phyloP scores from a whole-genome alignment of 2,888 invertebrate species.

The Coelopa pilipes region DNA sequence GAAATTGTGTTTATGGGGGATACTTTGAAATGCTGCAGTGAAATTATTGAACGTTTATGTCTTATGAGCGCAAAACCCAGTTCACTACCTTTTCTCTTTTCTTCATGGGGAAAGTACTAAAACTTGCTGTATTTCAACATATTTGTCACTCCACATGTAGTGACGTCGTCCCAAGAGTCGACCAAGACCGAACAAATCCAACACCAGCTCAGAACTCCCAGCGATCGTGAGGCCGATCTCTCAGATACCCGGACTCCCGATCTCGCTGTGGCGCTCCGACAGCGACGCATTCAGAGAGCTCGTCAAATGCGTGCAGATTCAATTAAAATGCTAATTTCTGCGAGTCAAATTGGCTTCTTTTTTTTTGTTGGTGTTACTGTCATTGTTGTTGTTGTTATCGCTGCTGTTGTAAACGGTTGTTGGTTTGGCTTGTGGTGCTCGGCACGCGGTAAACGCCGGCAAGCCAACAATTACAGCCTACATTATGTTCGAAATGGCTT shows the following conservation, averaged over 20 bases:
- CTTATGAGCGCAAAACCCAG: neutral
- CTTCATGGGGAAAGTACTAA: neutral
- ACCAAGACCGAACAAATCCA: neutral
- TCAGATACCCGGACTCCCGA: neutral
- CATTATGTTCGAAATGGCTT: neutral
- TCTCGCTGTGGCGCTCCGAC: slow-evolving; percentile 4
- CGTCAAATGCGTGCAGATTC: slow-evolving; percentile 57
- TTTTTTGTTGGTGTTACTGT: neutral
- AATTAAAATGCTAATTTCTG: slow-evolving; percentile 61
- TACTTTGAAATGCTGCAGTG: neutral
- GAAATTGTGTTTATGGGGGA: neutral
- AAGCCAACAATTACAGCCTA: slow-evolving; percentile 28
- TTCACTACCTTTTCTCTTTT: neutral
- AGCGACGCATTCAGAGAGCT: slow-evolving; percentile 14
- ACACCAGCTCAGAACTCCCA: slow-evolving; percentile 7
- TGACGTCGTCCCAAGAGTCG: neutral
- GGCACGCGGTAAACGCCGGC: neutral
- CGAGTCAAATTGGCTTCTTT: slow-evolving; percentile 5
- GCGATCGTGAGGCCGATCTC: no score
- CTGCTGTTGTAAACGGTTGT: no score
- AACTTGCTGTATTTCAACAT: no score
- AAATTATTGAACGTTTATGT: neutral
- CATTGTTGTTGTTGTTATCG: no score
- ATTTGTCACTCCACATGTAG: neutral
- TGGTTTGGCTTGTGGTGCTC: no score